Base-by-base conservation (phyloP, 2,888 invertebrate genomes). In the Vanessa cardui region DNA sequence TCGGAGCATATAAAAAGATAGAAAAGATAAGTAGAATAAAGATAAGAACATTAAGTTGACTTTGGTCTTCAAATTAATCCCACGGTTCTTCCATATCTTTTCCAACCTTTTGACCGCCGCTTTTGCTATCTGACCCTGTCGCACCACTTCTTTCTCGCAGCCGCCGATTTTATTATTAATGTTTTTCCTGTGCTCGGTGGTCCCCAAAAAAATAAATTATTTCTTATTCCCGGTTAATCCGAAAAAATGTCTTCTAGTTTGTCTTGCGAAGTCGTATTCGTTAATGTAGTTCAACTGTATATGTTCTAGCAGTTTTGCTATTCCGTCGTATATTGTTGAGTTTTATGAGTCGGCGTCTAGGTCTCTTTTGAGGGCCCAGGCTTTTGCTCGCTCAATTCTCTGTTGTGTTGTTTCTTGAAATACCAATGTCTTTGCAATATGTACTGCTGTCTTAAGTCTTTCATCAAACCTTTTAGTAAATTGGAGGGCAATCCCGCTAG, bases 151-250 rank as follows among this genome's bases (percentile, higher is more conserved):
- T n/a, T n/a, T n/a, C n/a, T n/a, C n/a, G n/a, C n/a, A n/a, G n/a
- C n/a, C n/a, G n/a, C n/a, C n/a, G 61, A 66, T 21, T 76, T 65
- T 77, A 78, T 80, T 0, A 81, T 66, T 76, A 78, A 77, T 1
- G 78, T 78, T 59, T 74, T 74, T 18, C 71, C 71, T 0, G 74
- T 74, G 5, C 65, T 64, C 20, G 74, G 74, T 52, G 72, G 70
- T 54, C 72, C 73, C 21, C 46, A 50, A 56, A 74, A 76, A 50
- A 76, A 76, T 59, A 74, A 47, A 45, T 73, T 72, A 50, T 75
- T 73, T 54, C 64, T 71, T 62, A n/a, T 74, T 73, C n/a, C 39
- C 8, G 59, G 66, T 44, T 6, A 20, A 5, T 58, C 65, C 64
- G 46, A 18, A 63, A 16, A 70, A 72, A 20, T 73, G 71, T 33